Conservation (phyloP, 2,888 invertebrate genomes). For the Dilophus febrilis region DNA sequence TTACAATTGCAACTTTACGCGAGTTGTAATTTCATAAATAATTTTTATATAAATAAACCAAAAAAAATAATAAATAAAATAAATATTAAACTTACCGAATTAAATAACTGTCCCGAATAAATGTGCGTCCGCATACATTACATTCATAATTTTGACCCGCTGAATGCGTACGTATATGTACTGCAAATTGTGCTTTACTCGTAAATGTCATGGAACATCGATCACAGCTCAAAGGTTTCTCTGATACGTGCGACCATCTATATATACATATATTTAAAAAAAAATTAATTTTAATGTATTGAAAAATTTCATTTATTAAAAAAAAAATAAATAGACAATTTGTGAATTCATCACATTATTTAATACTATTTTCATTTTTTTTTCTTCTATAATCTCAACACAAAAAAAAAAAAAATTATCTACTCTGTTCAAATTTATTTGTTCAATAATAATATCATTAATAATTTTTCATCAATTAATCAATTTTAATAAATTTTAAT, state of each 20-base stretch:
- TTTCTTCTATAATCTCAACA: no score
- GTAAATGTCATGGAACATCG: conserved; percentile 56
- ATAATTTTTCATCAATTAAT: background rate
- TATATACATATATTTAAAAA: conserved; percentile 7
- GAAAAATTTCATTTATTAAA: no score
- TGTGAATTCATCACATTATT: no score
- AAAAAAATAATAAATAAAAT: conserved; percentile 16
- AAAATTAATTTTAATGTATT: no score
- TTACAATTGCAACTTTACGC: no score
- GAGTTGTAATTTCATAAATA: no score
- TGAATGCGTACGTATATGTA: conserved; percentile 58
- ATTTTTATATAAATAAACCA: conserved; percentile 47
- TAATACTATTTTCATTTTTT: no score
- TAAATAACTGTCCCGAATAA: conserved; percentile 60
- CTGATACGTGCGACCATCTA: conserved; percentile 62
- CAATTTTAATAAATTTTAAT: background rate
- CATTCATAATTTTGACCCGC: conserved; percentile 55
- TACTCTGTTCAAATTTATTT: no score
- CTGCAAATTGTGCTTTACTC: conserved; percentile 55
- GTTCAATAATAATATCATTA: no score
- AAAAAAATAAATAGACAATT: no score
- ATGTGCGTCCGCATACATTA: conserved; percentile 54
- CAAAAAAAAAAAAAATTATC: background rate
- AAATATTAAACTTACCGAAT: conserved; percentile 33
- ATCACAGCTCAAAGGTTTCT: conserved; percentile 55